A percentile compares a stretch with the other conserved stretches of the same genome.
Conservation (phyloP, 2,113 vertebrate genomes). For the Aegypius monachus region DNA sequence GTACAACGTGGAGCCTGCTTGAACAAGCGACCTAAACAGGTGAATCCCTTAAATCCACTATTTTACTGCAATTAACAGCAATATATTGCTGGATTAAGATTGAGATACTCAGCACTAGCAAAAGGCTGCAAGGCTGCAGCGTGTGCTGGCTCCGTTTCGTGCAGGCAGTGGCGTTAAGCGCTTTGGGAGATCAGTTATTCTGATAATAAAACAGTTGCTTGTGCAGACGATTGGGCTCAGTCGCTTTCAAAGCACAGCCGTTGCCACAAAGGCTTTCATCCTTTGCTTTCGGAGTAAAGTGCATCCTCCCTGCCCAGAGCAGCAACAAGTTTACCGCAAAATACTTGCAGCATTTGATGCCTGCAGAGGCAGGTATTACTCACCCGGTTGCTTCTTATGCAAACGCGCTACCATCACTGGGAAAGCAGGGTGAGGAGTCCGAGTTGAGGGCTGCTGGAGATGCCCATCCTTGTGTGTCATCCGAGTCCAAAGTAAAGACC, state of each 20-base stretch:
- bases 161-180: neutral
- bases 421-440: neutral
- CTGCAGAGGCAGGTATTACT: constrained; percentile 11
- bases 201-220: constrained; percentile 57
- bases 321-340: constrained; percentile 4
- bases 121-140: neutral
- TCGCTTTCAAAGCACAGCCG: constrained; percentile 54
- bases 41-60: neutral
- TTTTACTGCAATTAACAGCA: neutral
- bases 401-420: fast-evolving
- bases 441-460: neutral
- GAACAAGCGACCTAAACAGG: neutral
- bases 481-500: fast-evolving
- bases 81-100: neutral
- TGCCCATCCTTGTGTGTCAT: neutral
- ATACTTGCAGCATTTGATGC: neutral
- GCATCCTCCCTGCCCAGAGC: constrained; percentile 27
- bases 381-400: neutral
- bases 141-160: neutral
- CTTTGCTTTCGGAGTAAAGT: neutral
- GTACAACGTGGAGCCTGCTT: neutral
- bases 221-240: constrained; percentile 65
- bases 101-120: neutral
- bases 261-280: constrained; percentile 67
- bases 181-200: constrained; percentile 44